Evolutionary conservation across 2,888 invertebrate species (phyloP), one percentile per base, ranked within the genome.

Genomic region (Tenthredo amoena): DNA sequence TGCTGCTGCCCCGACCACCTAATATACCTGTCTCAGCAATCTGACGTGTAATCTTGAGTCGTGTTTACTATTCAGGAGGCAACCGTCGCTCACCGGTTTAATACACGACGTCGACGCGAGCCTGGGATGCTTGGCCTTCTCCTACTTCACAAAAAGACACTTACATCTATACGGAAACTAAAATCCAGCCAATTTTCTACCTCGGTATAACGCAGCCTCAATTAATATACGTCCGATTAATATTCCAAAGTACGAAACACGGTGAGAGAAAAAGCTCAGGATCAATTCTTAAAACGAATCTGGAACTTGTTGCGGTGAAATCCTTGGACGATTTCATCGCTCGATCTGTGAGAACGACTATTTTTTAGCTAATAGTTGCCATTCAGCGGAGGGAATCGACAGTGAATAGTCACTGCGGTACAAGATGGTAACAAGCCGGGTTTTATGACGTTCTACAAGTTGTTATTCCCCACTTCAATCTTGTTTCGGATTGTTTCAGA

Each of bases 1-100:
- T 58, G 50, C 62, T 58, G 50, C 77, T 72, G 77, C 83, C 71
- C 43, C 43, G 83, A 47, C 83, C 43, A 71, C 83, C 83, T 47
- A 83, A 83, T 83, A 83, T 68, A 83, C 83, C 83, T 83, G 68
- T 83, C 83, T 83, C 83, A 83, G 71, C 83, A 83, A 83, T 83
- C 83, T 83, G 83, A 83, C 83, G 68, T 83, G 47, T 83, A 83
- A 83, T 83, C 83, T 83, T 83, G 71, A 83, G 83, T 83, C 83
- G 83, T 83, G 71, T 68, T 83, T 83, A 83, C 83, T 83, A 83
- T 83, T 83, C 83, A 83, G 68, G 47, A 83, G 68, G 68, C 83
- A 83, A 47, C 83, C 83, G 83, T 83, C 83, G 83, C 83, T 71
- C 83, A 50, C 83, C 9, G 55, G 77, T 77, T 74, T 74, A 74